Evolutionary conservation across 35 echinoderm and acorn worm species (phyloP).

Genomic region (Anneissia japonica): DNA sequence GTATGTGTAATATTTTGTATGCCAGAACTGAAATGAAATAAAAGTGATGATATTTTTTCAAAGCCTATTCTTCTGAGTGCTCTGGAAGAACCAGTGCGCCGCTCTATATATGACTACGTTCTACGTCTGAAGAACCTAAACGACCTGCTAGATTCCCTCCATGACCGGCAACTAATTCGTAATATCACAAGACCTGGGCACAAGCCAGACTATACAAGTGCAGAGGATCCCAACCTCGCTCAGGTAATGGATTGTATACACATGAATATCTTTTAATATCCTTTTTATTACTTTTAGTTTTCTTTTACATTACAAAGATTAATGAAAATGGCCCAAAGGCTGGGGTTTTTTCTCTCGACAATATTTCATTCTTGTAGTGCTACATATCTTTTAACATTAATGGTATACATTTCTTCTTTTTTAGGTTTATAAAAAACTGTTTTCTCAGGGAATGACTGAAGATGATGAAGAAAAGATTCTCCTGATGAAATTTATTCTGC

Average conservation of each 20-base stretch:
- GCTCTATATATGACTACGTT: slow-evolving; percentile 88
- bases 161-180: slow-evolving; percentile 59
- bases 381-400: too few species aligned
- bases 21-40: too few species aligned
- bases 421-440: slow-evolving; percentile 71
- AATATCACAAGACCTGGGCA: slow-evolving; percentile 58
- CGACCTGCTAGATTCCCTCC: slow-evolving; percentile 61
- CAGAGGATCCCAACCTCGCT: slow-evolving; percentile 30
- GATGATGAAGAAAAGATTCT: slow-evolving; percentile 84
- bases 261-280: too few species aligned
- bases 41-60: neutral
- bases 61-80: slow-evolving; percentile 84
- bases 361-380: too few species aligned
- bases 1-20: neutral
- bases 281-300: too few species aligned
- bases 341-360: too few species aligned
- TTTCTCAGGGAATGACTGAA: slow-evolving; percentile 84
- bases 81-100: slow-evolving; percentile 55
- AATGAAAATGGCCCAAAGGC: too few species aligned
- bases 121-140: slow-evolving; percentile 40
- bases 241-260: slow-evolving; percentile 75
- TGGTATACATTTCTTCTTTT: slow-evolving; percentile 5
- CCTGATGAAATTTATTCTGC: slow-evolving; percentile 52
- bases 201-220: slow-evolving; percentile 59
- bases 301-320: too few species aligned